Percentiles rank a stretch among this genome's conserved stretches.
Evolutionary conservation across 2,888 invertebrate species (phyloP).

Genomic region (Holacanthella duospinosa): DNA sequence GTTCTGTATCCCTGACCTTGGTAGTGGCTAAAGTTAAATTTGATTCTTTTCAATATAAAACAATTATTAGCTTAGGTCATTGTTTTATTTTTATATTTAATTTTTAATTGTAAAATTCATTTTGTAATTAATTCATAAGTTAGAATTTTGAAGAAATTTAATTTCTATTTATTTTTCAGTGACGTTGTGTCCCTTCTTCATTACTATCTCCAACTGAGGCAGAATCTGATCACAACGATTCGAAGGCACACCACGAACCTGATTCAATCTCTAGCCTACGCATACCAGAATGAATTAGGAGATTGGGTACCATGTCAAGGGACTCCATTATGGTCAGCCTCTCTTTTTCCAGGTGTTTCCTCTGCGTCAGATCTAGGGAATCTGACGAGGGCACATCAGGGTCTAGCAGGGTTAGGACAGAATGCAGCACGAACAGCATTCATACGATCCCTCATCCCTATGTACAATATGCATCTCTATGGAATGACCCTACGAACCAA

Average conservation of each 20-base stretch:
- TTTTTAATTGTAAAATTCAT: too few relatives aligned
- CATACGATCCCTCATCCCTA: slow-evolving; percentile 35
- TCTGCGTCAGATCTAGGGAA: slow-evolving; percentile 14
- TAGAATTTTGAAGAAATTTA: too few relatives aligned
- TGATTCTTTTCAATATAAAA: too few relatives aligned
- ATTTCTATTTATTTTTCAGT: too few relatives aligned
- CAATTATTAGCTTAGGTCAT: too few relatives aligned
- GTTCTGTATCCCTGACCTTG: too few relatives aligned
- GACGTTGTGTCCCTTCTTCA: slow-evolving; percentile 85
- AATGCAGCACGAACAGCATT: slow-evolving; percentile 33
- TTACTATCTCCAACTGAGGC: slow-evolving; percentile 87
- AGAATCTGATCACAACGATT: slow-evolving; percentile 55
- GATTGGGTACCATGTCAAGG: slow-evolving; percentile 34
- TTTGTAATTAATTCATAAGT: too few relatives aligned
- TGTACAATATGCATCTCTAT: slow-evolving; percentile 37
- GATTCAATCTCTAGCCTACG: slow-evolving; percentile 35
- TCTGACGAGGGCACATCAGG: slow-evolving; percentile 32
- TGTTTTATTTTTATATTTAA: too few relatives aligned
- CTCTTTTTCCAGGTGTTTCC: not conserved
- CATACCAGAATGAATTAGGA: slow-evolving; percentile 34
- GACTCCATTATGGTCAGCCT: not conserved
- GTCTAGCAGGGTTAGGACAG: slow-evolving; percentile 30
- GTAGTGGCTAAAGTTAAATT: too few relatives aligned
- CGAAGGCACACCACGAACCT: slow-evolving; percentile 29
- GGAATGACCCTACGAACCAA: slow-evolving; percentile 36